Percentiles rank a stretch among this genome's conserved stretches.
Conservation (phyloP, 2,113 vertebrate genomes). For the Carlito syrichta region DNA sequence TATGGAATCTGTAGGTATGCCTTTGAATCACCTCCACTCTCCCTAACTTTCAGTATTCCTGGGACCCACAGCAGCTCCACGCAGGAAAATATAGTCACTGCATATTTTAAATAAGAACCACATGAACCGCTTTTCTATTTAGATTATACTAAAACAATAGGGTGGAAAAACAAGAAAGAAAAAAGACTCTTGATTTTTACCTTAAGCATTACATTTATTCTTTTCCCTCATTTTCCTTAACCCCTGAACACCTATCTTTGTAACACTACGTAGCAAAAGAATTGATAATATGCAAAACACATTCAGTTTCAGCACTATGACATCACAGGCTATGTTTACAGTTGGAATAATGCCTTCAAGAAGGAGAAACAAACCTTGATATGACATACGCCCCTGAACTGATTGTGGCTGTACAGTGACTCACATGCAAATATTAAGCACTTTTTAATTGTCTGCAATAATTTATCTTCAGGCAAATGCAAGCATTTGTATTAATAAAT, state of each 20-base stretch:
- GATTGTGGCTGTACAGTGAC: neutral
- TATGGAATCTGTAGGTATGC: neutral
- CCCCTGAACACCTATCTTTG: neutral
- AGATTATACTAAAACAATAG: conserved; percentile 1
- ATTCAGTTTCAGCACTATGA: neutral
- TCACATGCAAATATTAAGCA: conserved; percentile 49
- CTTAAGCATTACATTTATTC: conserved; percentile 7
- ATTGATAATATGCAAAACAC: neutral
- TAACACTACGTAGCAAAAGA: conserved; percentile 4
- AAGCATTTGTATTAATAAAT: conserved; percentile 51
- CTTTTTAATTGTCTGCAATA: conserved; percentile 51
- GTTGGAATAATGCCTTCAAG: conserved; percentile 27
- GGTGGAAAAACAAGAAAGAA: neutral
- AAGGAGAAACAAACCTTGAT: neutral
- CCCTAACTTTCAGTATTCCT: neutral
- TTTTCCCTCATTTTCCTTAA: neutral
- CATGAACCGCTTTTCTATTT: neutral
- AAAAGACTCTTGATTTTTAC: neutral
- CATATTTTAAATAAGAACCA: conserved; percentile 40
- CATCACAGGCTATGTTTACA: conserved; percentile 1
- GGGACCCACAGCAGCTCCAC: neutral
- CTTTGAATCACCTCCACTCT: neutral
- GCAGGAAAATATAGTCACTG: neutral
- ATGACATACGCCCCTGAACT: neutral
- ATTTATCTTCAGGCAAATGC: conserved; percentile 55